phyloP scores from a whole-genome alignment of 2,888 invertebrate genomes.

The Sinotaia quadrata region DNA sequence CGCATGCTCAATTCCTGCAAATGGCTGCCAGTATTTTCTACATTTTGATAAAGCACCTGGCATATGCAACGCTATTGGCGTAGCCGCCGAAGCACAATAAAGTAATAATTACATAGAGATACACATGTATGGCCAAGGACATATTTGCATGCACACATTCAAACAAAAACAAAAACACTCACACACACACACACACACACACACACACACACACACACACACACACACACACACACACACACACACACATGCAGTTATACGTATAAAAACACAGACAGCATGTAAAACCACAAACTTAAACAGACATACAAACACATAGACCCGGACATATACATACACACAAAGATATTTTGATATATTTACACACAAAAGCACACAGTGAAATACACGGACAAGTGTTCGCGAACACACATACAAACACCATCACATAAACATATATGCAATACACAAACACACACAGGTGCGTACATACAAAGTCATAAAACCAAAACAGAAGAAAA shows the following conservation, averaged over 20 bases:
- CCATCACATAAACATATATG: no score
- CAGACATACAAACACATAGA: neutral
- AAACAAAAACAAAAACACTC: neutral
- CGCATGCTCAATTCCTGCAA: no score
- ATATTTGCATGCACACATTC: neutral
- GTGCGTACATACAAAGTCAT: no score
- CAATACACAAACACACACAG: no score
- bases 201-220: neutral
- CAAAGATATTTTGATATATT: neutral
- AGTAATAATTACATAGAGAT: no score
- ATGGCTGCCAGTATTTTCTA: no score
- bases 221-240: neutral
- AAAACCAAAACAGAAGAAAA: no score
- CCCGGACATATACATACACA: neutral
- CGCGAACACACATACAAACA: no score
- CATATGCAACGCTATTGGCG: no score
- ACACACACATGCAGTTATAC: neutral
- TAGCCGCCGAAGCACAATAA: no score
- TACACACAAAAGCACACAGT: neutral
- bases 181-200: neutral
- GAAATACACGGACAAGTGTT: neutral
- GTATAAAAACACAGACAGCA: neutral
- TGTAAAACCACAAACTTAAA: neutral
- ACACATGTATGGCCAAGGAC: neutral
- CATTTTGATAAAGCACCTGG: no score